Evolutionary conservation across 2,888 invertebrate genomes (phyloP).

Genomic region (Zygogramma bicolorata): DNA sequence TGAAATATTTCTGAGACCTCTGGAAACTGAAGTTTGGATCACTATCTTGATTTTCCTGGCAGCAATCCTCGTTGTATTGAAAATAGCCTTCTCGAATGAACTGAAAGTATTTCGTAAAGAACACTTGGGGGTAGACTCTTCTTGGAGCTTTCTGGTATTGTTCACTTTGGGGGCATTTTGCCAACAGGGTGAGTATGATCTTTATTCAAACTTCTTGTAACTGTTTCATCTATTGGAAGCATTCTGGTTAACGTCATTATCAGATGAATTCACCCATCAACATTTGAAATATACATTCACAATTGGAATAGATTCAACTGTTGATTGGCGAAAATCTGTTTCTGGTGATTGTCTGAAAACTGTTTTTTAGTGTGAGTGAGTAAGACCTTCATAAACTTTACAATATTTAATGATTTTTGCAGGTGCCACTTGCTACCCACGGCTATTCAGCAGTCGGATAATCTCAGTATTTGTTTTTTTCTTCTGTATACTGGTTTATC

Average conservation of each 20-base stretch:
- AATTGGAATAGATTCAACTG: no score
- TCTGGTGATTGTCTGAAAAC: no score
- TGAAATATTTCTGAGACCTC: conserved; percentile 75
- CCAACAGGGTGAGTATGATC: conserved; percentile 61
- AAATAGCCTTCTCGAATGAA: conserved; percentile 53
- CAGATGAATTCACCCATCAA: no score
- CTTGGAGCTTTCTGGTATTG: conserved; percentile 67
- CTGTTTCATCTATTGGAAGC: no score
- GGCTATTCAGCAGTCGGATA: conserved; percentile 54
- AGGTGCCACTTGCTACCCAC: conserved; percentile 56
- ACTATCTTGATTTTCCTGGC: conserved; percentile 57
- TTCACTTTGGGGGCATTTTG: conserved; percentile 62
- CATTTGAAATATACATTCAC: no score
- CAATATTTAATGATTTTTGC: conserved; percentile 27
- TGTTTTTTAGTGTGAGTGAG: no score
- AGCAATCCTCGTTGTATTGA: conserved; percentile 54
- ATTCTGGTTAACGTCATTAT: no score
- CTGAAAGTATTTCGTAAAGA: conserved; percentile 27
- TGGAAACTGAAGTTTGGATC: conserved; percentile 72
- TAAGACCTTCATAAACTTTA: no score
- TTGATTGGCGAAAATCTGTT: no score
- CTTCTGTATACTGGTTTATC: conserved; percentile 74
- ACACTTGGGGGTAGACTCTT: conserved; percentile 58
- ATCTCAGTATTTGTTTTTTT: conserved; percentile 60
- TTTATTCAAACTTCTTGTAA: no score